Base-by-base conservation (phyloP, 2,113 vertebrate species). In the Pomatostomus ruficeps region DNA sequence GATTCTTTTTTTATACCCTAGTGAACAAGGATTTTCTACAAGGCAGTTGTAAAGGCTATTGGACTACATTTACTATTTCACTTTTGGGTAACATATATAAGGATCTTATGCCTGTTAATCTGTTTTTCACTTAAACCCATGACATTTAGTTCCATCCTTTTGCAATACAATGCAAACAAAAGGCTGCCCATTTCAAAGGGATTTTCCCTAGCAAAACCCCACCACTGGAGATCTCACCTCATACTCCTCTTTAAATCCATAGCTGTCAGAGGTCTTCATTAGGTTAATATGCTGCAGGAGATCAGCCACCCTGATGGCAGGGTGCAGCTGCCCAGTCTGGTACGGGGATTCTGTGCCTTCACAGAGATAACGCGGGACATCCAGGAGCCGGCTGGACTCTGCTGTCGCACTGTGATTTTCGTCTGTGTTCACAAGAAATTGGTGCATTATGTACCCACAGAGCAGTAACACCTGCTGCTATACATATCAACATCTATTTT, bases 231-330 rank as follows among this genome's bases (percentile, higher is more conserved):
- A 42, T 86, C 94, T 98, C 98, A 99, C 99, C 99, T 99, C 99
- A 49, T 99, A 99, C 96, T 99, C 99, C 97, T 99, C 99, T 97
- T 99, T 99, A 96, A 99, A 99, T 95, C 99, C 99, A 88, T 99
- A 99, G 98, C 99, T 99, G 98, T 99, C 99, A 29, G 99, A 99
- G 4, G 99, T 99, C 98, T 99, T 99, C 99, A 99, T 99, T 57
- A 99, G 98, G 96, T 99, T 99, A 97, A 99, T 99, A 97, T 99
- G 99, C 88, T 99, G 99, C 89, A 99, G 98, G 22, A 99, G 98
- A 94, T 99, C 99, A 10, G 99, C 99, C 78, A 99, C 99, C 63
- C 99, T 98, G 97, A 99, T 99, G 88, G 99, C 99, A 12, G 99
- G 99, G 96, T 99, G 99, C 63, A 99, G 98, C 95, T 99, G 99